Evolutionary conservation across 92 coral and sea anemone genomes (phyloP), one percentile per base, ranked within the genome.

Genomic region (Umimayanthus chanpuru): DNA sequence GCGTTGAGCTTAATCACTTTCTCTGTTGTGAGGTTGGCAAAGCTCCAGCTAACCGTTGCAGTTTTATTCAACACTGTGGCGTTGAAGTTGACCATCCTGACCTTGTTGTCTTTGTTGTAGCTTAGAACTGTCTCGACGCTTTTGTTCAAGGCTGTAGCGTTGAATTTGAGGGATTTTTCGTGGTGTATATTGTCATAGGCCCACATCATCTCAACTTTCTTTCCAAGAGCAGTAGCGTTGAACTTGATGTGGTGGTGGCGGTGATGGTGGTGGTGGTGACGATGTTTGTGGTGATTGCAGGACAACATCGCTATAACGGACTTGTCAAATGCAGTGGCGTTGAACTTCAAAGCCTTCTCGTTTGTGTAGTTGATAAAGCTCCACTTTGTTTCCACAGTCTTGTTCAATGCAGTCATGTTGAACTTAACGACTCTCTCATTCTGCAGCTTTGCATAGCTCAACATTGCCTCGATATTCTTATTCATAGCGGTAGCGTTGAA

Each of bases 241-340:
- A 95, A 90, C 73, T 85, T 90, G 77, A 95, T 49, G 36, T 90
- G 92, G 36, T 93, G 92, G 81, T 92, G 92, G 25, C 81, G 89
- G 73, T 90, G 49, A 18, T 87, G 89, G 84, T 87, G 88, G 70
- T 88, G 85, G 77, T 93, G 90, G 77, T 91, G 92, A 40, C 89
- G 95, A 66, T 89, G 74, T 73, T 90, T 92, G 5, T 79, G 77
- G 58, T 65, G 84, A 26, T 71, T 79, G 76, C 77, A 94, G 20
- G 96, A 85, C 98, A 96, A 97, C 56, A 86, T 88, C 26, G 98
- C 97, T 73, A 89, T 91, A 61, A 94, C 44, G 38, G 95, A 92
- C 78, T 89, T 95, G 85, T 94, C 89, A 2, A 95, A 64, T 38
- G 86, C 95, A 26, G 96, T 89, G n/a, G 96, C 98, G 40, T 89